Conservation (phyloP, 2,888 invertebrate species). For the Toxonevra muliebris region DNA sequence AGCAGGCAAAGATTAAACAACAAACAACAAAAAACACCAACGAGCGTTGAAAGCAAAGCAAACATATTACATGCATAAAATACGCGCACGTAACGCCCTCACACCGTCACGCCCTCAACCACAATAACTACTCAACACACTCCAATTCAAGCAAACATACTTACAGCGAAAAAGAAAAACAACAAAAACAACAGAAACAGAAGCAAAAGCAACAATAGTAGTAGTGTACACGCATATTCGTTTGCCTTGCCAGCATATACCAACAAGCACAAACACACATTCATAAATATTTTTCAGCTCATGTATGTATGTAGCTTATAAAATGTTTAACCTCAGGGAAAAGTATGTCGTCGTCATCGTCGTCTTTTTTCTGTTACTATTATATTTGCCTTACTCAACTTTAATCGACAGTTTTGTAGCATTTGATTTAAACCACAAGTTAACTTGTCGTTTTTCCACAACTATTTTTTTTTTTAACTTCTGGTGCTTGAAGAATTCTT, state of each 20-base stretch:
- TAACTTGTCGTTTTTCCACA: conserved; percentile 12
- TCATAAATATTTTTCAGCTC: neutral
- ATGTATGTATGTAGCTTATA: too few species aligned
- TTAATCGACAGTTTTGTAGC: conserved; percentile 35
- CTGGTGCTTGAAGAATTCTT: too few species aligned
- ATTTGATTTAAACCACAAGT: conserved; percentile 38
- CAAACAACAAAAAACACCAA: conserved; percentile 1
- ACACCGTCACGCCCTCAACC: conserved; percentile 13
- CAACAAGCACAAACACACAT: neutral
- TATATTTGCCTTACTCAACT: conserved; percentile 20
- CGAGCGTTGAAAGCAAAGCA: conserved; percentile 34
- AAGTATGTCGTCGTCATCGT: too few species aligned
- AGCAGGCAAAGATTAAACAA: conserved; percentile 34
- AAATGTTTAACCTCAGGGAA: too few species aligned
- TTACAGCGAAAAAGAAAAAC: conserved; percentile 9
- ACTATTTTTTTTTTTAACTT: too few species aligned
- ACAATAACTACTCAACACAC: neutral
- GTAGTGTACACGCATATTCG: conserved; percentile 17
- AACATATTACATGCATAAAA: conserved; percentile 39
- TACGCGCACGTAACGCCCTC: conserved; percentile 14
- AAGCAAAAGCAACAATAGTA: conserved; percentile 15
- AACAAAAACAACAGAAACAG: conserved; percentile 2
- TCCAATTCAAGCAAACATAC: neutral
- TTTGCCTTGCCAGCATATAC: neutral
- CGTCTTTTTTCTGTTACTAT: too few species aligned